Percentiles rank a stretch among this genome's conserved stretches.
These are phyloP conservation scores for Hippoglossus hippoglossus DNA, from an alignment of 2,797 vertebrate species.

Conservation along the genomic window DNA sequence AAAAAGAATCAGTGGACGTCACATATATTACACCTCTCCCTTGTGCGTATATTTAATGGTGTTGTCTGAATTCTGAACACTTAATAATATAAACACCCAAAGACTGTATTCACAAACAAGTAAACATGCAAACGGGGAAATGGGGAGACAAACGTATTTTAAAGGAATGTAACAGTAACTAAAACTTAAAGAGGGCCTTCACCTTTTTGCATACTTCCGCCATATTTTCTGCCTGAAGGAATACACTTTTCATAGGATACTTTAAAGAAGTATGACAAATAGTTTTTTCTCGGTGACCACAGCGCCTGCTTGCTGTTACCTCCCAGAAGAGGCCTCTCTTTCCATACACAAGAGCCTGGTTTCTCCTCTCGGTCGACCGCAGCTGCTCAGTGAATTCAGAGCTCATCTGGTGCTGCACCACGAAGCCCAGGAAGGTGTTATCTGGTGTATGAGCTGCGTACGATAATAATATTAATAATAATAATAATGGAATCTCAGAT, in stretches of 20 bases:
- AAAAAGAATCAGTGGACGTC: not conserved
- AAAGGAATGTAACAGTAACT: not conserved
- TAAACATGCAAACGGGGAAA: too few species aligned
- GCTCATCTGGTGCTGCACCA: slow-evolving; percentile 34
- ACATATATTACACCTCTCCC: not conserved
- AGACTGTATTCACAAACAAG: too few species aligned
- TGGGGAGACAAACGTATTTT: not conserved
- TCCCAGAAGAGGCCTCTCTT: slow-evolving; percentile 37
- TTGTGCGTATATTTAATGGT: not conserved
- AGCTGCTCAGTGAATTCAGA: slow-evolving; percentile 1
- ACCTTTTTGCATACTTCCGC: too few species aligned
- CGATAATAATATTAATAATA: not conserved
- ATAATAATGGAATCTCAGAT: too few species aligned
- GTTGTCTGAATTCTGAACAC: not conserved
- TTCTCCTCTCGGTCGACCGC: slow-evolving; percentile 18
- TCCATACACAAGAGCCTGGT: slow-evolving; percentile 49
- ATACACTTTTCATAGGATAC: not conserved
- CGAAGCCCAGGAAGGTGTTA: slow-evolving; percentile 59
- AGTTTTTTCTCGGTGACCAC: not conserved
- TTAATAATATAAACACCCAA: not conserved
- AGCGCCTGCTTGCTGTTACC: slow-evolving; percentile 22
- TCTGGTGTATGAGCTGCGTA: slow-evolving; percentile 50
- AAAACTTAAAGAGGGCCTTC: too few species aligned
- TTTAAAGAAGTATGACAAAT: not conserved
- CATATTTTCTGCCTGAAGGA: not conserved